A percentile compares a stretch with the other conserved stretches of the same genome.
phyloP scores from a whole-genome alignment of 1,140 invertebrate genomes.

The Saccostrea echinata region DNA sequence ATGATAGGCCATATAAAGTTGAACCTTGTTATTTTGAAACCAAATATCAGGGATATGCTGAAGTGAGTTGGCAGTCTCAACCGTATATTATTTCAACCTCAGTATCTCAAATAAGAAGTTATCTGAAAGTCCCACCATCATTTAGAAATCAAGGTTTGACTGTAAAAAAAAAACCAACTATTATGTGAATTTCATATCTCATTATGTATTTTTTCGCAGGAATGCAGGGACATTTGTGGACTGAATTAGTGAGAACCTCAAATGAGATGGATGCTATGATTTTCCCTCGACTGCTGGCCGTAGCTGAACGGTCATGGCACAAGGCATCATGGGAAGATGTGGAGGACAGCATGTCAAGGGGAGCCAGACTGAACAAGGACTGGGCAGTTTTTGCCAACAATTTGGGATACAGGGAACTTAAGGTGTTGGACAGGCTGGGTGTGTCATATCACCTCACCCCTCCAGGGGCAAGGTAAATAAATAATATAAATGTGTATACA shows the following conservation, averaged over 20 bases:
- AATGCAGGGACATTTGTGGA: conserved; percentile 73
- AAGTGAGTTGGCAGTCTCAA: too few relatives aligned
- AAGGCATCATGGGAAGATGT: conserved; percentile 71
- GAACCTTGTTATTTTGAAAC: too few relatives aligned
- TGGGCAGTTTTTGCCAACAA: conserved; percentile 69
- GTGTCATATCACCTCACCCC: conserved; percentile 71
- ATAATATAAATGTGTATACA: too few relatives aligned
- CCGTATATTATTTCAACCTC: background rate
- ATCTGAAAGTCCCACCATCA: too few relatives aligned
- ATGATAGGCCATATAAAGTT: too few relatives aligned
- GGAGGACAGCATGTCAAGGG: conserved; percentile 44
- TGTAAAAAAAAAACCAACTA: too few relatives aligned
- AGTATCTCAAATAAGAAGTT: too few relatives aligned
- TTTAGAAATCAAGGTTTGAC: background rate
- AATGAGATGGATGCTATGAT: conserved; percentile 71
- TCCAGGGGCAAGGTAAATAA: conserved; percentile 67
- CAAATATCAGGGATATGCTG: too few relatives aligned
- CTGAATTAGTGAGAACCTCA: conserved; percentile 68
- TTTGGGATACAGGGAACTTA: conserved; percentile 72
- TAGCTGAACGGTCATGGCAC: conserved; percentile 76
- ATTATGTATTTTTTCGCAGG: conserved; percentile 56
- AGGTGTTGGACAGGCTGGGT: conserved; percentile 61
- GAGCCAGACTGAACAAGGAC: conserved; percentile 57
- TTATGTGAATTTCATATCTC: too few relatives aligned
- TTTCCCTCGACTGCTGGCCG: conserved; percentile 70